phyloP scores from a whole-genome alignment of 2,888 invertebrate species.

The Polylopha cassiicola region DNA sequence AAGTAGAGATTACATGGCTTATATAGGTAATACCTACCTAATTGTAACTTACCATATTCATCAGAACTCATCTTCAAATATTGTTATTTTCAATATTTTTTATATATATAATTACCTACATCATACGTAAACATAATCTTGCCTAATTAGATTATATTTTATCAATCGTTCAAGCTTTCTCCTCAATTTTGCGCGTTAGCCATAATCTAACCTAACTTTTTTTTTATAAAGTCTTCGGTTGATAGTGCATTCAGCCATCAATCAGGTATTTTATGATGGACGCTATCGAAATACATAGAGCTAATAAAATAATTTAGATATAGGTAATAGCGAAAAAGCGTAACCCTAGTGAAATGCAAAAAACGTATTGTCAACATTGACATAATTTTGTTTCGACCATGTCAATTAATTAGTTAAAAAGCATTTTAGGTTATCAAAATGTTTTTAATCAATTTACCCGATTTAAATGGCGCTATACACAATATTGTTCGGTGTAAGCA shows the following conservation, averaged over 20 bases:
- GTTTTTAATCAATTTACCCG: slow-evolving; percentile 11
- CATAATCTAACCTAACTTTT: no score
- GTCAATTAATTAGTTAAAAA: slow-evolving; percentile 7
- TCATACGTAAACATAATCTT: slow-evolving; percentile 1
- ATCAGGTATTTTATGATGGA: no score
- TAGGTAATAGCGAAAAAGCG: no score
- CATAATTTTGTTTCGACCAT: slow-evolving; percentile 7
- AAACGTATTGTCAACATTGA: background rate
- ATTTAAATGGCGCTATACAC: slow-evolving; percentile 63
- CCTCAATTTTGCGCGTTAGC: no score
- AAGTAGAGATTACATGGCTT: background rate
- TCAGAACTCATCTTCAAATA: slow-evolving; percentile 43
- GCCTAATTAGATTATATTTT: no score
- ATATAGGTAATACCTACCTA: background rate
- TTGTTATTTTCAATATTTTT: slow-evolving; percentile 2
- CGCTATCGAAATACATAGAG: no score
- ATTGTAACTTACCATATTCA: slow-evolving; percentile 43
- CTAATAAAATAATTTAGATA: no score
- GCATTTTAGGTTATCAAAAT: slow-evolving; percentile 13
- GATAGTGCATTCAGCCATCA: no score
- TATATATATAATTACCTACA: slow-evolving; percentile 1
- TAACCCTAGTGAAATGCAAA: background rate
- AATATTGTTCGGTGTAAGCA: slow-evolving; percentile 64
- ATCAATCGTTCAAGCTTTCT: no score
- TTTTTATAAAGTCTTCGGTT: no score